Percentiles rank a stretch among this genome's conserved stretches.
These are phyloP conservation scores for Volucella bombylans DNA, from an alignment of 2,888 invertebrate genomes.

Conservation along the genomic window DNA sequence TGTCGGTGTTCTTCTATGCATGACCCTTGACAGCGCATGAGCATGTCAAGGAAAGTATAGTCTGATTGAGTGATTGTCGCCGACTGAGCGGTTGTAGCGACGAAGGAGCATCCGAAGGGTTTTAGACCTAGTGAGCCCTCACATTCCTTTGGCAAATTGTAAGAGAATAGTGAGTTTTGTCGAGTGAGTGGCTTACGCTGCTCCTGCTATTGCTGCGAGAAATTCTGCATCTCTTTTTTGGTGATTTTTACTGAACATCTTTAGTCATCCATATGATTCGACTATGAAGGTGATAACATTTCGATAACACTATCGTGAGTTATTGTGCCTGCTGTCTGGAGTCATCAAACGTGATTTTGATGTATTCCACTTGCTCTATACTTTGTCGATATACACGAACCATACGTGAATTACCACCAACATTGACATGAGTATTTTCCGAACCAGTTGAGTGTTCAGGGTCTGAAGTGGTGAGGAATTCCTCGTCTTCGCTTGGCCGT, in stretches of 20 bases:
- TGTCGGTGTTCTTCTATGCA: constrained; percentile 94
- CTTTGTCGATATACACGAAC: constrained; percentile 91
- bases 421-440: constrained; percentile 78
- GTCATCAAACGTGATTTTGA: constrained; percentile 91
- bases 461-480: constrained; percentile 79
- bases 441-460: constrained; percentile 80
- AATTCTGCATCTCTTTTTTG: constrained; percentile 77
- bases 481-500: constrained; percentile 87
- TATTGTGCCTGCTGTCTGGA: constrained; percentile 79
- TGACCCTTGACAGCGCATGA: constrained; percentile 95
- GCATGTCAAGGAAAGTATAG: constrained; percentile 96
- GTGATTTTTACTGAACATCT: constrained; percentile 89
- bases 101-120: constrained; percentile 50
- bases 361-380: constrained; percentile 97
- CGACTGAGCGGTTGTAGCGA: constrained; percentile 60
- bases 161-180: constrained; percentile 80
- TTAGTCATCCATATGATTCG: constrained; percentile 98
- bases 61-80: constrained; percentile 85
- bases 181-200: constrained; percentile 81
- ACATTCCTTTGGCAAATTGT: constrained; percentile 75
- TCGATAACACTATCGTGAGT: constrained; percentile 79
- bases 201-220: constrained; percentile 77
- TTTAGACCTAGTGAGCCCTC: constrained; percentile 78
- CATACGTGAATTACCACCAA: constrained; percentile 80
- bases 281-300: constrained; percentile 95